Evolutionary conservation across 2,888 invertebrate species (phyloP).

Genomic region (Abrostola triplasia): DNA sequence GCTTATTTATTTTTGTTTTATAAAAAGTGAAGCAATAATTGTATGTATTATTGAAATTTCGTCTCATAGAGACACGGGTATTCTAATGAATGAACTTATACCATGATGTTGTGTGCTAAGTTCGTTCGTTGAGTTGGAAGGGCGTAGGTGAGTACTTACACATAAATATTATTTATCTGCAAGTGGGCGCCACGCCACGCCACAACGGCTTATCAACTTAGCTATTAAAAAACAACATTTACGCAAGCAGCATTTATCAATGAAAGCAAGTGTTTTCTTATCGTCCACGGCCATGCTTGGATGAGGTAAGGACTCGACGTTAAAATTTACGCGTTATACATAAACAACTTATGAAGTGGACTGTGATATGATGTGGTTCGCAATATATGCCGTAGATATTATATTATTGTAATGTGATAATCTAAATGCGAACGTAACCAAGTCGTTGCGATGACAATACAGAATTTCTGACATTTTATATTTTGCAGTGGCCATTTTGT

Average conservation of each 20-base stretch:
- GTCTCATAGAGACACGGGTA: too few species aligned
- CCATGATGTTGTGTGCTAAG: neutral
- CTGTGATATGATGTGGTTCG: neutral
- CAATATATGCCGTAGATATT: neutral
- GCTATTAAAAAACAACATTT: constrained; percentile 78
- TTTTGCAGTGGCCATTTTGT: too few species aligned
- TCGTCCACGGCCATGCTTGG: constrained; percentile 62
- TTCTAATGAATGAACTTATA: neutral
- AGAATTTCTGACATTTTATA: too few species aligned
- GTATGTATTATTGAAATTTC: too few species aligned
- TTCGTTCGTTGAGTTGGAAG: constrained; percentile 4
- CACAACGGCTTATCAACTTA: constrained; percentile 67
- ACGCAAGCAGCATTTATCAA: constrained; percentile 80
- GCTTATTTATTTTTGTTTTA: too few species aligned
- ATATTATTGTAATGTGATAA: too few species aligned
- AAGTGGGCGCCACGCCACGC: constrained; percentile 62
- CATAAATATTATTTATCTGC: constrained; percentile 52
- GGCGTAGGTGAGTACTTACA: neutral
- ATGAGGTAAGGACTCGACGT: constrained; percentile 43
- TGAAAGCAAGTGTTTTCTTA: constrained; percentile 78
- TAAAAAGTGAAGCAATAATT: too few species aligned
- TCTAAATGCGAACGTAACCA: too few species aligned
- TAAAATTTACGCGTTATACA: constrained; percentile 14
- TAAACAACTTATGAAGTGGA: constrained; percentile 13
- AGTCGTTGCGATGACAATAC: too few species aligned